These are phyloP conservation scores for Bombus polaris DNA, from an alignment of 1,140 invertebrate genomes.

Conservation along the genomic window DNA sequence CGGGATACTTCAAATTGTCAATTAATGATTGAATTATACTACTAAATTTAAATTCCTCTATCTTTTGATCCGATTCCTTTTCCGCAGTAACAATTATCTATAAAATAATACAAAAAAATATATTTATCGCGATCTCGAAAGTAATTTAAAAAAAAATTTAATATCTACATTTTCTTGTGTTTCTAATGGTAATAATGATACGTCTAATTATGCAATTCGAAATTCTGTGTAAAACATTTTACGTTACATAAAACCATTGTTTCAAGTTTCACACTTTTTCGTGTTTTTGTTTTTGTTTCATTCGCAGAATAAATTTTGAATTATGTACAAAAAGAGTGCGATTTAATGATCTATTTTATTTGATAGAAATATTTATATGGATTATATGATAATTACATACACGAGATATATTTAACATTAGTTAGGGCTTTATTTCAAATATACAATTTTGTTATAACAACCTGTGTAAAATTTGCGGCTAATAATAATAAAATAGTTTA, in stretches of 20 bases:
- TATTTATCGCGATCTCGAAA: neutral
- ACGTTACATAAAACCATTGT: conserved; percentile 78
- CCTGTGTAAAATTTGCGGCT: conserved; percentile 59
- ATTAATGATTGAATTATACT: conserved; percentile 81
- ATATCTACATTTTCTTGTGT: conserved; percentile 75
- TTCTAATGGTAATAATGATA: conserved; percentile 68
- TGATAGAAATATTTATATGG: neutral
- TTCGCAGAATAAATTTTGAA: neutral
- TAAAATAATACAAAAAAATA: conserved; percentile 36
- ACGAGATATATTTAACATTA: conserved; percentile 32
- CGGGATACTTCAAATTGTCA: conserved; percentile 76
- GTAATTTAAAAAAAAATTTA: conserved; percentile 20
- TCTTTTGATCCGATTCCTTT: conserved; percentile 67
- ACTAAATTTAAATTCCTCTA: conserved; percentile 78
- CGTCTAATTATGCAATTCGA: conserved; percentile 71
- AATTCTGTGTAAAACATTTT: conserved; percentile 74
- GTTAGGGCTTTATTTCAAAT: conserved; percentile 59
- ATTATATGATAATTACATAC: neutral
- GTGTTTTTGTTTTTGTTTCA: neutral
- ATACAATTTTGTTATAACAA: conserved; percentile 56
- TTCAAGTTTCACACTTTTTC: neutral
- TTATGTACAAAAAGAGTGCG: neutral
- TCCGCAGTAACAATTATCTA: conserved; percentile 68
- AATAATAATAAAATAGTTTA: neutral
- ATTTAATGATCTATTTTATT: neutral